Evolutionary conservation across 2,888 invertebrate species (phyloP).

Genomic region (Campoletis raptor): DNA sequence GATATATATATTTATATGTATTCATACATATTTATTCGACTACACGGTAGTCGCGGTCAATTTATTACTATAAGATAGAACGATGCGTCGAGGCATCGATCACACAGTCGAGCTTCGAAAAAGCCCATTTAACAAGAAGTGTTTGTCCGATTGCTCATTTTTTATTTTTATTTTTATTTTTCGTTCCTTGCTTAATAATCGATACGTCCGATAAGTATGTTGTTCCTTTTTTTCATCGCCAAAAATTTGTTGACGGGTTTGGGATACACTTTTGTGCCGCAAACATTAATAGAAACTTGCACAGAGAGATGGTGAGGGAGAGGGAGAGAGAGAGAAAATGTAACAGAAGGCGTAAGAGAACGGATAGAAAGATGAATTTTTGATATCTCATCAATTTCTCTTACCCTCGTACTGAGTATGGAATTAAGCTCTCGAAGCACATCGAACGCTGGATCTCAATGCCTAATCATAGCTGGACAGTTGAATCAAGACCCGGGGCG

Average conservation of each 20-base stretch:
- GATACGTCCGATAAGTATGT: conserved; percentile 20
- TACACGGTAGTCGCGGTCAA: conserved; percentile 77
- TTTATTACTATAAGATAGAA: conserved; percentile 54
- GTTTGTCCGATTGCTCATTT: conserved; percentile 50
- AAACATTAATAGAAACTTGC: conserved; percentile 26
- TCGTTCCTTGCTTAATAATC: not conserved
- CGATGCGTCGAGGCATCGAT: conserved; percentile 57
- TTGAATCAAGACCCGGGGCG: conserved; percentile 39
- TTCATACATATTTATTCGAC: conserved; percentile 71
- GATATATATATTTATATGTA: conserved; percentile 39
- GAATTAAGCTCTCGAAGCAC: conserved; percentile 28
- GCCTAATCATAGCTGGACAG: conserved; percentile 23
- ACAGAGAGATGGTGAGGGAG: conserved; percentile 12
- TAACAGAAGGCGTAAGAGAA: conserved; percentile 3
- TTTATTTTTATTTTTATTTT: not conserved
- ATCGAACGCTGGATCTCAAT: conserved; percentile 28
- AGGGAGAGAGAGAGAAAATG: conserved; percentile 18
- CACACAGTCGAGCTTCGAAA: conserved; percentile 32
- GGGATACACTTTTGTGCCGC: conserved; percentile 8
- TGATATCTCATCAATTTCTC: conserved; percentile 33
- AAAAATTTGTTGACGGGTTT: conserved; percentile 18
- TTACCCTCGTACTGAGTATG: conserved; percentile 32
- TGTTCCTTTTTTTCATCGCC: not conserved
- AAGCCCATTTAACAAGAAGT: conserved; percentile 37
- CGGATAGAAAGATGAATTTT: conserved; percentile 8